These are phyloP conservation scores for Caenorhabditis sp. DNA, from an alignment of 2,888 invertebrate genomes.

Conservation along the genomic window DNA sequence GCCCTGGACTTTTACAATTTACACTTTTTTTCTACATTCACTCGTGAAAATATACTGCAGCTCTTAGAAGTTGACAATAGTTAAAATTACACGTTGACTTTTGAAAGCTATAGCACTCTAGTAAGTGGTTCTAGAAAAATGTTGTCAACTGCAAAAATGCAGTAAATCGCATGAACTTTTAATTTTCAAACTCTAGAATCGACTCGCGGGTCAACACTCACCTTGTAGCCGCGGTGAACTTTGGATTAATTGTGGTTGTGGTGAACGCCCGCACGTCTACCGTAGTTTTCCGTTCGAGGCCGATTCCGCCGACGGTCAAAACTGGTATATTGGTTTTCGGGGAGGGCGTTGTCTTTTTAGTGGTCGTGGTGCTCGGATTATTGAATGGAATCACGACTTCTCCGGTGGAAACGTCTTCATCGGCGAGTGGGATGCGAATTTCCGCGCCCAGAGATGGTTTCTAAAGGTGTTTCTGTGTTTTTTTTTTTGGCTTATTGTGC, in stretches of 20 bases:
- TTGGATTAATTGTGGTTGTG: constrained; percentile 39
- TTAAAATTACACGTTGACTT: background rate
- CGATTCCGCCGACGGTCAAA: constrained; percentile 11
- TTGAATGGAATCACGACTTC: constrained; percentile 41
- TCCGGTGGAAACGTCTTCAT: constrained; percentile 21
- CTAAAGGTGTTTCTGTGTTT: too few relatives aligned
- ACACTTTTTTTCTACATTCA: too few relatives aligned
- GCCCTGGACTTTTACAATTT: too few relatives aligned
- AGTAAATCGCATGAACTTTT: too few relatives aligned
- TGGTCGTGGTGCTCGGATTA: constrained; percentile 22
- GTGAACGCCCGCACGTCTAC: constrained; percentile 26
- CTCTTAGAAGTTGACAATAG: too few relatives aligned
- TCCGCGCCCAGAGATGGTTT: constrained; percentile 30
- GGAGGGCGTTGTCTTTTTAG: constrained; percentile 14
- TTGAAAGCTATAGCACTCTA: background rate
- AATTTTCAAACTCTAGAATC: too few relatives aligned
- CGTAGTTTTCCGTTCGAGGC: constrained; percentile 7
- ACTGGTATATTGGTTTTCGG: constrained; percentile 7
- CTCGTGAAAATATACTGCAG: too few relatives aligned
- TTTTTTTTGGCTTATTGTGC: too few relatives aligned
- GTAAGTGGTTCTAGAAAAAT: background rate
- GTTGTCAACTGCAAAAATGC: too few relatives aligned
- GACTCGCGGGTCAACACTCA: too few relatives aligned
- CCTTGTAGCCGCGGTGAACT: constrained; percentile 45
- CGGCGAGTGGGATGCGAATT: constrained; percentile 27